These are phyloP conservation scores for Athalia cordata DNA, from an alignment of 2,888 invertebrate genomes.

Conservation along the genomic window DNA sequence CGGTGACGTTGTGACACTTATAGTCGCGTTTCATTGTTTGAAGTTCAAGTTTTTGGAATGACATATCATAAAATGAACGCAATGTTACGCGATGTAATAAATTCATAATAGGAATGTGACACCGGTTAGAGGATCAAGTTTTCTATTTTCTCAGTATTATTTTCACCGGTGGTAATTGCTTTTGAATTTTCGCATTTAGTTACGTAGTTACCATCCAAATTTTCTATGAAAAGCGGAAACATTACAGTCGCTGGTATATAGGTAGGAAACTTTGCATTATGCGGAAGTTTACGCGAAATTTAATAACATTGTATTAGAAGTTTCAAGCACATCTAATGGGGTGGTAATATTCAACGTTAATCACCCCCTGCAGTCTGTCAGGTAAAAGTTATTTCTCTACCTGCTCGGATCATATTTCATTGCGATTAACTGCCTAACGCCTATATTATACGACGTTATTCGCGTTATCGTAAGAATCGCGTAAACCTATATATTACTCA, in stretches of 20 bases:
- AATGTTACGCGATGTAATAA: conserved; percentile 24
- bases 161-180: conserved; percentile 17
- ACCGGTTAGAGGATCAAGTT: not conserved
- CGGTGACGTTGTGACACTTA: conserved; percentile 1
- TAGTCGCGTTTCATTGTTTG: conserved; percentile 11
- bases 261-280: conserved; percentile 21
- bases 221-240: conserved; percentile 19
- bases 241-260: not conserved
- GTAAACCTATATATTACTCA: conserved; percentile 4
- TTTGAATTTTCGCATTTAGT: conserved; percentile 24
- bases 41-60: not conserved
- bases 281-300: conserved; percentile 28
- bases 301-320: conserved; percentile 41
- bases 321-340: conserved; percentile 37
- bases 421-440: conserved; percentile 2
- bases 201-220: not conserved
- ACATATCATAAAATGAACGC: not conserved
- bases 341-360: conserved; percentile 37
- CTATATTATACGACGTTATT: not conserved
- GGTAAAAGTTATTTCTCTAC: conserved; percentile 29
- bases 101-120: not conserved
- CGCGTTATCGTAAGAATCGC: conserved; percentile 11
- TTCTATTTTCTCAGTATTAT: conserved; percentile 1
- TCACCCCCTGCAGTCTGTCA: conserved; percentile 20
- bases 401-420: conserved; percentile 35